Base-by-base conservation (phyloP, 1,140 invertebrate species). In the Vanessa tameamea region DNA sequence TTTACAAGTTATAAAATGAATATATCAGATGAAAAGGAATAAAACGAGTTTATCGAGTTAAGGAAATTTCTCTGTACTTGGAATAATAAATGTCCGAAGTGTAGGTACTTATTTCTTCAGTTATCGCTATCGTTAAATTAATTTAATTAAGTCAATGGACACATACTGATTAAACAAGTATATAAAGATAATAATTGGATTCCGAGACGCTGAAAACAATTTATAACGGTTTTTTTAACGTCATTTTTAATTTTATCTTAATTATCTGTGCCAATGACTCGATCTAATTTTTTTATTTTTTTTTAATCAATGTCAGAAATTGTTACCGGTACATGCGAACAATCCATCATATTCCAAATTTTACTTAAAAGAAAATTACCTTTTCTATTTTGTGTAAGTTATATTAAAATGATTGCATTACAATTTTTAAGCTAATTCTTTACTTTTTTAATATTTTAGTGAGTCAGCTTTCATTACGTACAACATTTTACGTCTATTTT, bases 31-130 rank as follows among this genome's bases (percentile, higher is more conserved):
- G 23, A 37, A 4, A 53, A 16, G 26, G 53, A 11, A 55, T 37
- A 67, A 67, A 53, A 67, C 50, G 26, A 26, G 50, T 67, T 53
- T 55, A 51, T 66, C 50, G 23, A 50, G 50, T 66, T 51, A 26
- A 66, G 15, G 23, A 16, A 43, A 53, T 53, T 53, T 53, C 51
- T 50, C 50, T 66, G 15, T 37, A 66, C 48, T 66, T 51, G 48
- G 26, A 31, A 66, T 31, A 12, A 37, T 66, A 51, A 66, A 66
- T 51, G 64, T 37, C 64, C 31, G 48, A 26, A 4, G 51, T 53
- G 8, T n/a, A n/a, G n/a, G n/a, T 53, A 9, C 15, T 53, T 53
- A 53, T 6, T 9, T 53, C n/a, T 53, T 2, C n/a, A 53, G 51
- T 53, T 9, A 53, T 16, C 51, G n/a, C n/a, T 53, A 53, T 53